Conservation (phyloP, 2,888 invertebrate genomes). For the Anthrax anthrax region DNA sequence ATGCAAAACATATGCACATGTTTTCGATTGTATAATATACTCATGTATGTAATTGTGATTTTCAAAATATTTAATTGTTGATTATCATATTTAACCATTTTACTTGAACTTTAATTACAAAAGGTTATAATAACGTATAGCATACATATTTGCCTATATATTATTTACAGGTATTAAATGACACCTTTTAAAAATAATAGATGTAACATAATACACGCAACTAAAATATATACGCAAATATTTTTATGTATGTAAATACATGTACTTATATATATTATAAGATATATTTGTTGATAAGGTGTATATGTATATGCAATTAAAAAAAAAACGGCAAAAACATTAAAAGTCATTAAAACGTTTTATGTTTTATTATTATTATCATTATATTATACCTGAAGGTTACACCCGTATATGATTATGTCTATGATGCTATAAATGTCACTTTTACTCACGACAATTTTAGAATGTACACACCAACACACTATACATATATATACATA, state of each 20-base stretch:
- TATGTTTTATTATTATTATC: conserved; percentile 3
- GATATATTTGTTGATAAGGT: too few species aligned
- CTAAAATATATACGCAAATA: too few species aligned
- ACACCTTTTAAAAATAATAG: not conserved
- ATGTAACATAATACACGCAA: too few species aligned
- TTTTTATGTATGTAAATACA: not conserved
- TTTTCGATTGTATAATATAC: too few species aligned
- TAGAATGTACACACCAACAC: not conserved
- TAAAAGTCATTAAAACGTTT: not conserved
- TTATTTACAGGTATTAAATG: not conserved
- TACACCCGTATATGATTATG: conserved; percentile 2
- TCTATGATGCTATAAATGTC: conserved; percentile 4
- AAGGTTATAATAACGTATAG: not conserved
- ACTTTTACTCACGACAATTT: conserved; percentile 4
- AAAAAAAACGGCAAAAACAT: too few species aligned
- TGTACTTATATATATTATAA: not conserved
- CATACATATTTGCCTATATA: not conserved
- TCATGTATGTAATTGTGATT: not conserved
- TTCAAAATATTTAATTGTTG: not conserved
- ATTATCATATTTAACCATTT: not conserved
- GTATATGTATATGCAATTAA: too few species aligned
- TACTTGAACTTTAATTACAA: not conserved
- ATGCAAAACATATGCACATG: too few species aligned
- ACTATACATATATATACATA: conserved; percentile 1
- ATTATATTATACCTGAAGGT: conserved; percentile 4